A percentile compares a stretch with the other conserved stretches of the same genome.
Conservation (phyloP, 2,888 invertebrate species). For the Lypha dubia region DNA sequence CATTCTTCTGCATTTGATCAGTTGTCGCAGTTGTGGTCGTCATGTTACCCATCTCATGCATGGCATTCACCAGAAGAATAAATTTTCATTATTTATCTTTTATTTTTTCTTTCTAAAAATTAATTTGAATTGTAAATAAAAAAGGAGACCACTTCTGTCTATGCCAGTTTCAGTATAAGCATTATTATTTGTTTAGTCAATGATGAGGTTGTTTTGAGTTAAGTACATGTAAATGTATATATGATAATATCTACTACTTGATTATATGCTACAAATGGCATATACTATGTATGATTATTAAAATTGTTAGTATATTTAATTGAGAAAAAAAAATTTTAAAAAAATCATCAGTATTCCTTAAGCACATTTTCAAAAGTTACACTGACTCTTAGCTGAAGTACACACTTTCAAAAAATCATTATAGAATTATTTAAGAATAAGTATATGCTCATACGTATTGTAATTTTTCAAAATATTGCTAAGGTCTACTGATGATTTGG, state of each 20-base stretch:
- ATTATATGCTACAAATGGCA: background rate
- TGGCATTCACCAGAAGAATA: background rate
- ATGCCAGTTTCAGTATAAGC: constrained; percentile 2
- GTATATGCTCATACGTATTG: too few relatives aligned
- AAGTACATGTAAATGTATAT: background rate
- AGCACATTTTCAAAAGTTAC: too few relatives aligned
- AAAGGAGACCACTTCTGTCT: constrained; percentile 44
- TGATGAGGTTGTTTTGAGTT: constrained; percentile 17
- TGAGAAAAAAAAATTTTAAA: background rate
- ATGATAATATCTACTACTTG: background rate
- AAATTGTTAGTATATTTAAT: background rate
- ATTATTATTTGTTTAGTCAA: constrained; percentile 9
- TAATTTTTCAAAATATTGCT: too few relatives aligned
- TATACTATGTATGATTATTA: background rate
- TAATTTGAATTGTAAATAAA: constrained; percentile 68
- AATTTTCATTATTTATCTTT: constrained; percentile 16
- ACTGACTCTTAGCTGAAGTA: too few relatives aligned
- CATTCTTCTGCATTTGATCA: constrained; percentile 14
- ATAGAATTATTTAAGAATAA: too few relatives aligned
- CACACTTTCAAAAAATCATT: too few relatives aligned
- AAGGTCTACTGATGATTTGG: too few relatives aligned
- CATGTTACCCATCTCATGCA: constrained; percentile 31
- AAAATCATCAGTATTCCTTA: too few relatives aligned
- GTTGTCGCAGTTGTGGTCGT: constrained; percentile 31
- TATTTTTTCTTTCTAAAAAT: constrained; percentile 27